Base-by-base conservation (phyloP, 2,888 invertebrate genomes). In the Pyrrhosoma nymphula region DNA sequence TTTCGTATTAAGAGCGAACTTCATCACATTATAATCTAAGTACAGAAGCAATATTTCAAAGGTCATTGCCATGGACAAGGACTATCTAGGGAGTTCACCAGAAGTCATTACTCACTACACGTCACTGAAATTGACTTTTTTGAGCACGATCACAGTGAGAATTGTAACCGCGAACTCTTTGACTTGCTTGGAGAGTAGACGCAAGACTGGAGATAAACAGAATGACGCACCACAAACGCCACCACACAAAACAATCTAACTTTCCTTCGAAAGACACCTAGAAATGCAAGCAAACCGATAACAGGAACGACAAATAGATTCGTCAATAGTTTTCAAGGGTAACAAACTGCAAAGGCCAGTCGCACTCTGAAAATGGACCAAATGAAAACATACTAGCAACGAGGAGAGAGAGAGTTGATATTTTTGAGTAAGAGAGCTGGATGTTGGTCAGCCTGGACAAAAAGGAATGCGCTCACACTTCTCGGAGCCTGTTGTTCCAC, bases 401-500 rank as follows among this genome's bases (percentile, higher is more conserved):
- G 47, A 47, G 8, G 8, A 47, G 82, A 35, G 82, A 35, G 30
- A 82, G 82, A 82, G 60, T 20, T 35, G 35, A 82, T 82, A 82
- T 82, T 35, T 82, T 82, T 18, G 16, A 82, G 0, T 12, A 35
- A 14, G 35, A 82, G 16, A 35, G 14, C 35, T 82, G 35, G n/a
- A 47, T 47, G 93, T 93, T 93, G 93, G 69, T 47, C 39, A 26
- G 69, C 63, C 93, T 93, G 75, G 47, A 26, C 69, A 26, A 6
- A 16, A n/a, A 69, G 69, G 69, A 60, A 93, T 93, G 75, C 93
- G 93, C 69, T 47, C 93, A 30, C 60, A 91, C 35, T n/a, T n/a
- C 30, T 2, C 30, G 91, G 82, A 82, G 30, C 91, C 91, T 30
- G 60, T 69, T 93, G 93, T 93, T 93, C 93, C 93, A 93, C 93